Evolutionary conservation across 2,797 vertebrate species (phyloP), one percentile per base, ranked within the genome.

Genomic region (Megalops cyprinoides): DNA sequence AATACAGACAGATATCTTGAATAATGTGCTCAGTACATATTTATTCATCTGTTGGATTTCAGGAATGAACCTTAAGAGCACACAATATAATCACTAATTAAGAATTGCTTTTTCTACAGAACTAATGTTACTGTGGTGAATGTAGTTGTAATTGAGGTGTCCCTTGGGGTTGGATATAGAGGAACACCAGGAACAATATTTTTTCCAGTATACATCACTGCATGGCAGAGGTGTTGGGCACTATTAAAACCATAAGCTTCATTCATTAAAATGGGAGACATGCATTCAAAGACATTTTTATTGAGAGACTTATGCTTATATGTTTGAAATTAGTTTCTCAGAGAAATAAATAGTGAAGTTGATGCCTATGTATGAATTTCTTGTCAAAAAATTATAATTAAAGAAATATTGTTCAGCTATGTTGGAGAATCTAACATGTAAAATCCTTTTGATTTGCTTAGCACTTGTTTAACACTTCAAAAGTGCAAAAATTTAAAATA

Each of bases 11-110:
- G 42, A 65, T 62, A 51, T 78, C 56, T 82, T 51, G 46, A 79
- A 75, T 53, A 82, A 82, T 76, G 71, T 75, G 77, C 46, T 75
- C 58, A 65, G 77, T 53, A 53, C 39, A 69, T 76, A 79, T 75
- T 82, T 79, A 25, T 46, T 58, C 58, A 39, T 74, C 53, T 10
- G 20, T 78, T 60, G 46, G 48, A 82, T 79, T 82, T 46, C 69
- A 55, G 31, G 69, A 73, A 46, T 82, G 77, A 76, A 73, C 78
- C 74, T 79, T 65, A 67, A 82, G 71, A 82, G 69, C 71, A 79
- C 31, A 60, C 42, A 73, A 51, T 15, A 75, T 55, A 49, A 49
- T 82, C 48, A 75, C 79, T 82, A 79, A 65, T 60, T 82, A 39
- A 78, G 48, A 37, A 5, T 34, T 46, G 62, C 48, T 53, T 65